Evolutionary conservation across 1,140 invertebrate species (phyloP), one percentile per base, ranked within the genome.

Genomic region (Nasonia vitripennis): DNA sequence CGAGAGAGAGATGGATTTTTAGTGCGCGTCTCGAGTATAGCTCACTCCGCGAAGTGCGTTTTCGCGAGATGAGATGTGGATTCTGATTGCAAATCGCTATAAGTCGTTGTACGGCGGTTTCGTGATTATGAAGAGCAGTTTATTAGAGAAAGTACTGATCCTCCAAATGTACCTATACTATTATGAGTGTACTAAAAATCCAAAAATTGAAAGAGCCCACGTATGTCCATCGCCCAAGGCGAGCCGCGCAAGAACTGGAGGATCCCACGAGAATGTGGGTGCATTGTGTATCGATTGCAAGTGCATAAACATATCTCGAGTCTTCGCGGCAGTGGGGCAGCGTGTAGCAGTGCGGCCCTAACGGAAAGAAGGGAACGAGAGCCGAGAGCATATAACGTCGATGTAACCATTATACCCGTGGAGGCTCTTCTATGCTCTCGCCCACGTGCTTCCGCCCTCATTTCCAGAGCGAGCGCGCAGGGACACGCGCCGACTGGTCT

Each of bases 361-460:
- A 85, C 78, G 86, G 88, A 88, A 89, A 90, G 88, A 87, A 88
- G 85, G 85, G 86, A 74, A 86, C 84, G 75, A 85, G 74, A 86
- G 68, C 51, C 75, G 51, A 87, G 55, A 87, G 55, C 12, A 14
- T n/a, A n/a, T 62, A 62, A 62, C 84, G 79, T 27, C 87, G 84
- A 87, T 89, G 90, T 91, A 91, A 91, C 89, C 87, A 91, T 91
- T 91, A 91, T 89, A 90, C 87, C 85, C 86, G 88, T 88, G 87
- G 87, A 88, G 86, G 5, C 27, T 34, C 68, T 62, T 62, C 55
- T 31, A 34, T 3, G 68, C 85, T 86, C 82, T 81, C 91, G 90
- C 91, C 91, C 89, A 92, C 91, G 90, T 90, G 88, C 88, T 91
- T 91, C 90, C 91, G 91, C 91, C 91, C 91, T 91, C 89, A 90